Base-by-base conservation (phyloP, 2,113 vertebrate species). In the Excalfactoria chinensis region DNA sequence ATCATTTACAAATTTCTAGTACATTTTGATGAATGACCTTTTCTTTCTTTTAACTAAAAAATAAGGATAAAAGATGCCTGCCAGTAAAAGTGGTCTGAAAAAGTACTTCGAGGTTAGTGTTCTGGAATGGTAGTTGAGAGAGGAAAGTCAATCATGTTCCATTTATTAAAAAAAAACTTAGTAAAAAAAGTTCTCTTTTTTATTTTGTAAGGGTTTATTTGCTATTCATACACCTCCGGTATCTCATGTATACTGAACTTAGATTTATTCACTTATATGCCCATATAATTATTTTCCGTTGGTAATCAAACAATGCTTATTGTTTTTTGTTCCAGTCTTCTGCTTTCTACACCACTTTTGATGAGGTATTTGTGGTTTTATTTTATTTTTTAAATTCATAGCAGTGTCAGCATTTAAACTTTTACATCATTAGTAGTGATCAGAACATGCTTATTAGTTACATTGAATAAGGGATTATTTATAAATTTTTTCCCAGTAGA, bases 331-430 rank as follows among this genome's bases (percentile, higher is more conserved):
- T 96, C 25, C 84, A 98, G 98, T 89, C 97, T 82, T 96, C 97
- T 59, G 85, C 95, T 90, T 90, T 98, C 32, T 98, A 98, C 46
- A 98, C 98, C n/a, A 98, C 98, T 72, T 97, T 98, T 0, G 98
- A 98, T 95, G 98, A 98, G 93, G 98, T 98, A 97, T 15, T 46
- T 79, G 18, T n/a, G 25, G 7, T 32, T 32, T 28, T 26, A 41
- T 32, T 14, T 5, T 53, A 9, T 30, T 30, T 40, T 87, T 41
- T 4, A 3, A 58, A 51, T 48, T 32, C 19, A 2, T 51, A 28
- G 46, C 20, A 28, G 4, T 60, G 51, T 64, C 63, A 64, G 43
- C 62, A 87, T 91, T 73, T 44, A 70, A 88, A 30, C 19, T 59
- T 6, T 3, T 59, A 6, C 15, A 6, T 26, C 9, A 13, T 55